Base-by-base conservation (phyloP, 1,140 invertebrate species). In the Aleiodes sp. region DNA sequence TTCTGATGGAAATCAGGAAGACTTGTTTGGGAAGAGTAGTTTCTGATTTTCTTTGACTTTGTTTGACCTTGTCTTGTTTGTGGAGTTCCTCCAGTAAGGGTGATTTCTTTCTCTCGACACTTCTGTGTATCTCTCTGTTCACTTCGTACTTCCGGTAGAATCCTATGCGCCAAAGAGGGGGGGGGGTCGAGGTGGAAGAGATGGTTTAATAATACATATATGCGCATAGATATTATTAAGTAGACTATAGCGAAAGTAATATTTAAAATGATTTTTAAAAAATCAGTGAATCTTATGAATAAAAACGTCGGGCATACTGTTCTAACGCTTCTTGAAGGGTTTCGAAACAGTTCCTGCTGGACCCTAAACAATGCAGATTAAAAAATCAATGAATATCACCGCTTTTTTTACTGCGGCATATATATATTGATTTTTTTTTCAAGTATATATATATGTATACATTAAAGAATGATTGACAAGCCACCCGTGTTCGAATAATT, bases 401-500 rank as follows among this genome's bases (percentile, higher is more conserved):
- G 39, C 46, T 67, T 35, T 66, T n/a, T n/a, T 67, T 37, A 57
- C n/a, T 57, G 41, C n/a, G 35, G 37, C 41, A 19, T 59, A 26
- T 29, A 26, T 26, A 24, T 41, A 61, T 60, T 24, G 31, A 35
- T 43, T 60, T 46, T 43, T 28, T 19, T 35, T 12, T 35, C 12
- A 35, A 6, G 33, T 7, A 6, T 6, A 35, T 35, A 12, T 7
- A 35, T 12, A 35, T 35, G n/a, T n/a, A n/a, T n/a, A n/a, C n/a
- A n/a, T n/a, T n/a, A n/a, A n/a, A n/a, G n/a, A n/a, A n/a, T n/a
- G n/a, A n/a, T n/a, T 21, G 21, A 39, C n/a, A 41, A 64, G 39
- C 61, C 61, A 64, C 39, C 61, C 61, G 61, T 64, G 61, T 64
- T 64, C 61, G 65, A 64, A 64, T 12, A 64, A 43, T 28, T 28